Conservation (phyloP, 2,888 invertebrate genomes). For the Oeneis ivallda region DNA sequence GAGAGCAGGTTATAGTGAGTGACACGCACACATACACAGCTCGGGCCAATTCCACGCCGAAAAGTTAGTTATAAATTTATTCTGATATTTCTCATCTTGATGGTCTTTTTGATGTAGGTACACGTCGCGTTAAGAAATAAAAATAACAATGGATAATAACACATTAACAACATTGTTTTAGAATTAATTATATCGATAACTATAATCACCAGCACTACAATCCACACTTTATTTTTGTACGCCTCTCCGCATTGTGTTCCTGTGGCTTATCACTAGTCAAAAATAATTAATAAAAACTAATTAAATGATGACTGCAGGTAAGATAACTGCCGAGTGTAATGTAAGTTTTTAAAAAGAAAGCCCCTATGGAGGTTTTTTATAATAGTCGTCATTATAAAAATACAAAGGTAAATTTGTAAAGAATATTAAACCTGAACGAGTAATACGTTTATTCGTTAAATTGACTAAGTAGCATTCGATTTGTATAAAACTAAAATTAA, state of each 20-base stretch:
- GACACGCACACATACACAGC: too few relatives aligned
- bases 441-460: conserved; percentile 80
- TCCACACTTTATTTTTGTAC: conserved; percentile 47
- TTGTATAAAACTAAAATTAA: conserved; percentile 83
- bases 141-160: conserved; percentile 20
- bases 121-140: too few relatives aligned
- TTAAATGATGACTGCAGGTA: conserved; percentile 73
- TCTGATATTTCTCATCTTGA: too few relatives aligned
- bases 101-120: too few relatives aligned
- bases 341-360: conserved; percentile 76
- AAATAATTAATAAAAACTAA: conserved; percentile 64
- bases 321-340: conserved; percentile 73
- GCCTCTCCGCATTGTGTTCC: conserved; percentile 69
- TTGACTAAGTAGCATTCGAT: conserved; percentile 82
- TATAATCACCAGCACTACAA: conserved; percentile 38
- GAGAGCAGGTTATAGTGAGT: too few relatives aligned
- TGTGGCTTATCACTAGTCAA: conserved; percentile 68
- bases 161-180: neutral
- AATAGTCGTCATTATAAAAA: conserved; percentile 68
- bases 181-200: conserved; percentile 20
- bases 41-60: too few relatives aligned
- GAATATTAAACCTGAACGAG: conserved; percentile 68
- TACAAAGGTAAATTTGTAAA: conserved; percentile 80
- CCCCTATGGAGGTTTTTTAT: conserved; percentile 80
- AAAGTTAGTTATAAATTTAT: neutral